Conservation (phyloP, 2,888 invertebrate species). For the Pristionchus arcanus region DNA sequence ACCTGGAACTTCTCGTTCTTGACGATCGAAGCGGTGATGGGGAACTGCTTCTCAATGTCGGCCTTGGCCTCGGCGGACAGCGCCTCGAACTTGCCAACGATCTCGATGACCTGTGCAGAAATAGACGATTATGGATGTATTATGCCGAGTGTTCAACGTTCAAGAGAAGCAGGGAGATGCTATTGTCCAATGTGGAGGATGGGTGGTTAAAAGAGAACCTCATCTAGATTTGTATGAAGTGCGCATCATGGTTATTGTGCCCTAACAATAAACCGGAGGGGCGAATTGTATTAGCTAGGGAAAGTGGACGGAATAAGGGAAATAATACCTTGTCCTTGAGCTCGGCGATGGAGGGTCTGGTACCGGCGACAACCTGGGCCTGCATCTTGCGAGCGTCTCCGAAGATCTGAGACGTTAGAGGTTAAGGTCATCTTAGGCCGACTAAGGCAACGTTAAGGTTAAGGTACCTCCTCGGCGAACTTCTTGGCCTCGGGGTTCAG, state of each 20-base stretch:
- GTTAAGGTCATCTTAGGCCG: not conserved
- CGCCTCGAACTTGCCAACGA: constrained; percentile 58
- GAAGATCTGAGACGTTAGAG: constrained; percentile 46
- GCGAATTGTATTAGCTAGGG: too few species aligned
- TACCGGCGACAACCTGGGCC: constrained; percentile 57
- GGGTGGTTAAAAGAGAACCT: too few species aligned
- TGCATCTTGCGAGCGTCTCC: constrained; percentile 57
- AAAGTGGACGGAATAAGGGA: too few species aligned
- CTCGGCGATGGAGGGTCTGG: constrained; percentile 57
- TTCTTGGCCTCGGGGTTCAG: constrained; percentile 63
- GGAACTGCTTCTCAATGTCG: constrained; percentile 61
- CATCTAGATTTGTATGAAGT: too few species aligned
- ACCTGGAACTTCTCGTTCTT: constrained; percentile 58
- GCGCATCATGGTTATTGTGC: too few species aligned
- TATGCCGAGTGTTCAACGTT: too few species aligned
- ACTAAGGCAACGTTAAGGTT: too few species aligned
- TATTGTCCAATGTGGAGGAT: too few species aligned
- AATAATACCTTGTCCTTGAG: constrained; percentile 58
- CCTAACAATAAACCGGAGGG: too few species aligned
- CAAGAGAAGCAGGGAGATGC: too few species aligned
- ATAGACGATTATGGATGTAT: too few species aligned
- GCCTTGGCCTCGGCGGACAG: constrained; percentile 61
- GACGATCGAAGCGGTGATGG: constrained; percentile 58
- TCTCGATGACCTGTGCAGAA: constrained; percentile 44
- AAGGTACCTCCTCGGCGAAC: constrained; percentile 69